Base-by-base conservation (phyloP, 2,888 invertebrate species). In the Drosophila leonis region DNA sequence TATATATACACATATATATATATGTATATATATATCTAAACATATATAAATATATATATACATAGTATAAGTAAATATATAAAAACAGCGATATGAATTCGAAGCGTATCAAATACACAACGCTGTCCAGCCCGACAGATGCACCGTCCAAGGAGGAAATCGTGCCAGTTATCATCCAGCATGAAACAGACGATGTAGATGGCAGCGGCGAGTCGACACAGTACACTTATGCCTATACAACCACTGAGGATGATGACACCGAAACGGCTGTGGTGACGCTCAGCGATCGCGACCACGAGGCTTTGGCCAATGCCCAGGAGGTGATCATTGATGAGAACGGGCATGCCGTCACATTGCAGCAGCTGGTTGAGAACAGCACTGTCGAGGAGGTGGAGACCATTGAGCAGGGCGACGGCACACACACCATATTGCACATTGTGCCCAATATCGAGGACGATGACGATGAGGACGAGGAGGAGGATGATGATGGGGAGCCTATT, bases 291-390 rank as follows among this genome's bases (percentile, higher is more conserved):
- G 85, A 88, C 6, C 72, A 81, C 44, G 85, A 85, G 20, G 86
- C 82, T 0, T 49, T 88, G 44, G 73, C 72, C 37, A 87, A 85
- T 57, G 79, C 86, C 33, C 83, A 92, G 44, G 92, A 91, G 72
- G 92, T 92, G 51, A 92, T 92, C 15, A 92, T 92, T 41, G 91
- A 92, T 72, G 92, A 91, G 71, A 84, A 92, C 49, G 91, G 92
- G 1, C 91, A 90, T 55, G 86, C 91, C 1, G 86, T 91, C 37
- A 88, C 90, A 0, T 65, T 91, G 75, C 91, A 91, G 49, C 89
- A 92, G 37, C 64, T 91, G 63, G 91, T 92, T 0, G 91, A 91
- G 55, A 90, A 80, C 39, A 84, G 83, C 60, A 83, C 88, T 2
- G 91, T 87, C 0, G 87, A 91, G 37, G 88, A 90, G 59, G 90